Evolutionary conservation across 2,113 vertebrate genomes (phyloP), one percentile per base, ranked within the genome.

Genomic region (Antigone vipio): DNA sequence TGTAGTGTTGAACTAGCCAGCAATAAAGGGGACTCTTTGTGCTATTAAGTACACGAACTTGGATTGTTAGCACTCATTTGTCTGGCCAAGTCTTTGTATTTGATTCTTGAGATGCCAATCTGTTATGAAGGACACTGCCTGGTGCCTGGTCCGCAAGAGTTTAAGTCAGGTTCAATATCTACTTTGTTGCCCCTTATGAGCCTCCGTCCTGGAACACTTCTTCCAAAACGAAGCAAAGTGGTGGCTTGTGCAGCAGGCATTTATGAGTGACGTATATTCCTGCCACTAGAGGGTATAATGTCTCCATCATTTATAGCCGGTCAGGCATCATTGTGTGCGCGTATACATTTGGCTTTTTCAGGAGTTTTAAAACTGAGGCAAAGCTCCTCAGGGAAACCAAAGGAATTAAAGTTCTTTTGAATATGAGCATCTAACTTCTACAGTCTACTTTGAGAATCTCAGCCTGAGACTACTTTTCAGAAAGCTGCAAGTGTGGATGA

Each of bases 201-300:
- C 16, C n/a, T 88, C 32, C 59, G 23, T 20, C 42, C 53, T 55
- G 49, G 32, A 82, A 55, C 0, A 3, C 45, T 60, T 67, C 79
- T 86, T 60, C 75, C 42, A 29, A 75, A 35, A 27, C 15, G 53
- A 47, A 47, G 24, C 9, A 3, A n/a, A 50, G 47, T 4, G 5
- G 20, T 14, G 20, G 21, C 22, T 80, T 35, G 24, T 9, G 29
- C 47, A 47, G 24, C 23, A 27, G 50, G 24, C 1, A 0, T 49
- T 55, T 44, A 20, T 16, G n/a, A 53, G 32, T 50, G 85, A 42
- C 23, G 2, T 69, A 20, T 93, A 50, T 68, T 91, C n/a, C 38
- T 80, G 40, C 95, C 96, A 74, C 93, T 96, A 96, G 96, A 96
- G 96, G 97, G 95, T 93, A 93, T 23, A 16, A 60, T 56, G 53